A percentile compares a stretch with the other conserved stretches of the same genome.
Evolutionary conservation across 2,797 vertebrate species (phyloP).

Genomic region (Esox lucius): DNA sequence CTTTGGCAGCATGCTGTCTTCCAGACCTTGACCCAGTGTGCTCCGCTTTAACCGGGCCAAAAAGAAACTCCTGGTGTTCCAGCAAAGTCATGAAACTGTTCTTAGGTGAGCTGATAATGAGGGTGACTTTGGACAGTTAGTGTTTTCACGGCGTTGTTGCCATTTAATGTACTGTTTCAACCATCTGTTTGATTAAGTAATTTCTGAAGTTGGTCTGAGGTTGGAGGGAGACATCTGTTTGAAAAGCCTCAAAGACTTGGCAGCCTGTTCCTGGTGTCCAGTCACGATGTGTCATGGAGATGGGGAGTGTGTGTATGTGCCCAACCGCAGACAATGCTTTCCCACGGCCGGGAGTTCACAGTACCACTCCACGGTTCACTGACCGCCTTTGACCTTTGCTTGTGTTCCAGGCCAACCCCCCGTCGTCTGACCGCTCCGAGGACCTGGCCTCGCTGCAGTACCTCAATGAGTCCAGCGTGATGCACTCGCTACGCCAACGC

Average conservation of each 20-base stretch:
- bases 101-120: slow-evolving; percentile 9
- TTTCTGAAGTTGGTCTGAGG: slow-evolving; percentile 16
- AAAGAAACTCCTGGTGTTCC: background rate
- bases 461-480: slow-evolving; percentile 91
- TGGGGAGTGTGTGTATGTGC: no score
- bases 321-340: background rate
- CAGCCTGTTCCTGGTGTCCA: slow-evolving; percentile 12
- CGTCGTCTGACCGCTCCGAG: slow-evolving; percentile 86
- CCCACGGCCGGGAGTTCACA: background rate
- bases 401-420: slow-evolving; percentile 85
- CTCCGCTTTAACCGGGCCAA: background rate
- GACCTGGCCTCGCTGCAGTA: slow-evolving; percentile 91
- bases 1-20: background rate
- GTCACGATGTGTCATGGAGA: slow-evolving; percentile 3
- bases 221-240: slow-evolving; percentile 12
- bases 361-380: background rate
- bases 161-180: slow-evolving; percentile 27
- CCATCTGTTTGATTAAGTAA: slow-evolving; percentile 38
- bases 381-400: background rate
- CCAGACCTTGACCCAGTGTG: slow-evolving; percentile 22
- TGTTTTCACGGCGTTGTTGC: slow-evolving; percentile 18
- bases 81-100: slow-evolving; percentile 14
- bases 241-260: slow-evolving; percentile 29
- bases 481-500: slow-evolving; percentile 91
- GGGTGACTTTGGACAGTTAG: slow-evolving; percentile 14